Conservation (phyloP, 1,140 invertebrate species). For the Phocides pigmalion region DNA sequence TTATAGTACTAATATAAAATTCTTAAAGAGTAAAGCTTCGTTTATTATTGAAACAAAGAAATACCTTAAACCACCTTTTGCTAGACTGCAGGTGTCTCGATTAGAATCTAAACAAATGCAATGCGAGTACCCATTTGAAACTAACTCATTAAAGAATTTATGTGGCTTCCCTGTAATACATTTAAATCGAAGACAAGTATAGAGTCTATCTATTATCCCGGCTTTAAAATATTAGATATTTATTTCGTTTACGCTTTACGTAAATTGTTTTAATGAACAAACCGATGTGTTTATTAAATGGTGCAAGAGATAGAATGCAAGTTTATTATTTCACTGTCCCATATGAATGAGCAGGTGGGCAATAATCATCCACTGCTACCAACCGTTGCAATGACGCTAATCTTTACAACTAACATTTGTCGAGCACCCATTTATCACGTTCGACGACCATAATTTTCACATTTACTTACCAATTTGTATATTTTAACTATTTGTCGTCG, state of each 20-base stretch:
- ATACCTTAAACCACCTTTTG: conserved; percentile 18
- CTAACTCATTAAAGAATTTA: conserved; percentile 35
- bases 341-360: conserved; percentile 43
- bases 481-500: conserved; percentile 72
- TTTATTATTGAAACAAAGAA: conserved; percentile 18
- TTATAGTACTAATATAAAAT: not conserved
- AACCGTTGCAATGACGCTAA: conserved; percentile 42
- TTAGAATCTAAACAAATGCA: conserved; percentile 54
- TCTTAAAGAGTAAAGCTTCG: not conserved
- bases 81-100: conserved; percentile 41
- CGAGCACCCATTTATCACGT: conserved; percentile 57
- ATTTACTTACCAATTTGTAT: conserved; percentile 64
- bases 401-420: conserved; percentile 51
- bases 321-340: conserved; percentile 18
- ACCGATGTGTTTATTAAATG: conserved; percentile 1
- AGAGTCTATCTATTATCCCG: not conserved
- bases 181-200: conserved; percentile 8
- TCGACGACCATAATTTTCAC: conserved; percentile 65
- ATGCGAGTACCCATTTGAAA: conserved; percentile 30
- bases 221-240: conserved; percentile 15
- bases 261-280: conserved; percentile 14
- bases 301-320: conserved; percentile 3
- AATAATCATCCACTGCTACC: conserved; percentile 27
- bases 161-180: conserved; percentile 7
- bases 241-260: not conserved